Evolutionary conservation across 2,113 vertebrate species (phyloP).

Genomic region (Telmatochromis bifrenatus): DNA sequence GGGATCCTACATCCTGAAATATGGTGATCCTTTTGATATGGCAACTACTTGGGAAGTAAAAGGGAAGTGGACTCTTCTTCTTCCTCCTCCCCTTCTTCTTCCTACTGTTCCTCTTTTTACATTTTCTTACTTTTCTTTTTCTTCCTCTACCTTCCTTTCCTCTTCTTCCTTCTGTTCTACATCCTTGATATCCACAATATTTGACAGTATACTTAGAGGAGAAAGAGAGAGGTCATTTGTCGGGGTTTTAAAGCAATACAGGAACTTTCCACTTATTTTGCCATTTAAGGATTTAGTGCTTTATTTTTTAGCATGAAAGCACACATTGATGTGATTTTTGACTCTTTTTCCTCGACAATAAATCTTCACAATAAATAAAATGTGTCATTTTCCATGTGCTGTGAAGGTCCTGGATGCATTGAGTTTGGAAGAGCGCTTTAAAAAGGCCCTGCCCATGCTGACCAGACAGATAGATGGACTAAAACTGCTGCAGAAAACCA

Average conservation of each 20-base stretch:
- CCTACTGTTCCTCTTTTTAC: neutral
- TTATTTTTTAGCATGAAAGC: neutral
- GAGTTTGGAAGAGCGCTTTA: slow-evolving; percentile 88
- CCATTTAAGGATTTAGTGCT: neutral
- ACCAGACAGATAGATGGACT: slow-evolving; percentile 92
- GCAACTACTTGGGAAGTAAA: neutral
- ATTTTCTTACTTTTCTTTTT: neutral
- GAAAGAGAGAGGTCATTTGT: neutral
- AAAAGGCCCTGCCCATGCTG: slow-evolving; percentile 87
- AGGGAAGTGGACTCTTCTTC: neutral
- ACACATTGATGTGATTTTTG: neutral
- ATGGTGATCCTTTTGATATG: neutral
- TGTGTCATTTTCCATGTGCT: accelerated
- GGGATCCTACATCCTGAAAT: neutral
- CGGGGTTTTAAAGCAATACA: accelerated
- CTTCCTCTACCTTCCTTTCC: accelerated
- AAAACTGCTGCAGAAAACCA: slow-evolving; percentile 88
- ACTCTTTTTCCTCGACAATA: accelerated
- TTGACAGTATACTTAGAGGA: neutral
- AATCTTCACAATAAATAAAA: neutral
- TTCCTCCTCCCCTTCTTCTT: neutral
- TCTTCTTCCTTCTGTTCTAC: neutral
- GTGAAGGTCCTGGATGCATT: slow-evolving; percentile 88
- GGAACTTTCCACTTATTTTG: neutral
- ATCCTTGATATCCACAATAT: neutral